Evolutionary conservation across 2,797 vertebrate genomes (phyloP), one percentile per base, ranked within the genome.

Genomic region (Diplodus sargus): DNA sequence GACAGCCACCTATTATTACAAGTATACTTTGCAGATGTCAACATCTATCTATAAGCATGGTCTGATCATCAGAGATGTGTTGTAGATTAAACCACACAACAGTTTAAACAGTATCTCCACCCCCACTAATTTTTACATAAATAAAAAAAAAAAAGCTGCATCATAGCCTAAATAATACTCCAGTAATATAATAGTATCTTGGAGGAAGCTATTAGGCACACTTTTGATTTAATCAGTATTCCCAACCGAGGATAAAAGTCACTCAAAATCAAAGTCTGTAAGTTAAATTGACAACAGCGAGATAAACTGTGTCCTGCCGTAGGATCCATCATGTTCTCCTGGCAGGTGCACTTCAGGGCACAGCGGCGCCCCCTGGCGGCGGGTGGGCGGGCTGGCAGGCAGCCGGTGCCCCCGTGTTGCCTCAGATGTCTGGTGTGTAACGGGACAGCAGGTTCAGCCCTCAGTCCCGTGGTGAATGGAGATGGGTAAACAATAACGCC

Each of bases 381-480:
- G 28, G 28, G 28, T 4, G 28, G 28, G 28, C 28, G 28, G 85
- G 66, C 0, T 0, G 52, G 9, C 3, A 61, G 57, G 0, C 20
- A 4, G 8, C 5, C 28, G 0, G 22, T 13, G 0, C 15, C 57
- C 34, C 59, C 4, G 18, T 47, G 49, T 63, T 66, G 61, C 4
- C 52, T 4, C 17, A 28, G 34, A 34, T 60, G 69, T 56, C 43
- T 58, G 66, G 8, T 22, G 30, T 52, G 56, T 75, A 74, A 80
- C 89, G 61, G 86, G 80, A 82, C 79, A 85, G 83, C 81, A 71
- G 89, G 87, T 86, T 74, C 52, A 81, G 18, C 49, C 54, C 23
- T 79, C 75, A 69, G 58, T 70, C 79, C 49, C 25, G 61, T 48
- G 11, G 64, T 73, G 45, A 81, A n/a, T 67, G 59, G 76, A 66